phyloP scores from a whole-genome alignment of 2,797 vertebrate genomes.

The Lutra lutra region DNA sequence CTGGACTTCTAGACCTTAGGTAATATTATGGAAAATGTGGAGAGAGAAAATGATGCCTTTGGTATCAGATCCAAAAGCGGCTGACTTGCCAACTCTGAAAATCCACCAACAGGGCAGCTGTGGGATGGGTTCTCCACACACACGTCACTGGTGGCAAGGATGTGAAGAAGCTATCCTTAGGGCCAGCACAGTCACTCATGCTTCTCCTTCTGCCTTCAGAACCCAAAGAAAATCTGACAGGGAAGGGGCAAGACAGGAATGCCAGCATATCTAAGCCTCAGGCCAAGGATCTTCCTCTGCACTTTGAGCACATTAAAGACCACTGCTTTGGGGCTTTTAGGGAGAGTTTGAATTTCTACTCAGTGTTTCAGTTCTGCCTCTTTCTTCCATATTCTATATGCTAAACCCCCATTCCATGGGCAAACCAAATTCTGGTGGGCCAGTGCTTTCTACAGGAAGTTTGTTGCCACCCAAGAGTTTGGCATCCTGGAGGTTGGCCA shows the following conservation, averaged over 20 bases:
- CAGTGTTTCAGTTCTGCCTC: not conserved
- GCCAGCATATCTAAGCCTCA: not conserved
- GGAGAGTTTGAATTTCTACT: not conserved
- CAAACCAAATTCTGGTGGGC: not conserved
- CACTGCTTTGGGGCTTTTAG: not conserved
- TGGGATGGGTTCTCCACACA: accelerated
- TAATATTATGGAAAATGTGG: not conserved
- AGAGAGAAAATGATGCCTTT: not conserved
- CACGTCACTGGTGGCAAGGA: accelerated
- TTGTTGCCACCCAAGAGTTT: not conserved
- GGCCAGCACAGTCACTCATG: not conserved
- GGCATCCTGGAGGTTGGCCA: not conserved
- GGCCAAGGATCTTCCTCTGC: not conserved
- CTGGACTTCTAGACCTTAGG: not conserved
- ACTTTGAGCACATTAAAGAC: not conserved
- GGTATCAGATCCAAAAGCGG: not conserved
- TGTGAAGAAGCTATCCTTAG: not conserved
- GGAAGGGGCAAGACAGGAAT: not conserved
- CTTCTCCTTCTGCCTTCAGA: not conserved
- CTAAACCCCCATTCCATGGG: not conserved
- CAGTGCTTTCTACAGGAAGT: not conserved
- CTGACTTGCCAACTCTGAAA: accelerated
- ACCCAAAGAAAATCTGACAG: not conserved
- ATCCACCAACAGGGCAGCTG: not conserved
- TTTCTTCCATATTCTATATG: not conserved